A percentile compares a stretch with the other conserved stretches of the same genome.
Conservation (phyloP, 2,888 invertebrate species). For the Tipula confusa region DNA sequence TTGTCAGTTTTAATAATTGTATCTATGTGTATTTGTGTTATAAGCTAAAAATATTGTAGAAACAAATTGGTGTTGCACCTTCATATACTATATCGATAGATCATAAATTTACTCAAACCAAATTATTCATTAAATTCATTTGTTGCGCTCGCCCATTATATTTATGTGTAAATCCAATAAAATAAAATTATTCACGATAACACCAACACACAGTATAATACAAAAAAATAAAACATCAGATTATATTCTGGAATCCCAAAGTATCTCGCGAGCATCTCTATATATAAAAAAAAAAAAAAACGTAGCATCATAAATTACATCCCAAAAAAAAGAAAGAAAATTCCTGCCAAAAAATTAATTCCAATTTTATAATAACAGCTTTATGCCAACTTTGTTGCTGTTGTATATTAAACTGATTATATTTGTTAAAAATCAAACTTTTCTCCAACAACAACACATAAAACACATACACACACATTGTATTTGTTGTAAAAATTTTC, state of each 20-base stretch:
- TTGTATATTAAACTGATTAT: slow-evolving; percentile 20
- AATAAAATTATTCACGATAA: background rate
- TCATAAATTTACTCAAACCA: background rate
- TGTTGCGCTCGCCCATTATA: slow-evolving; percentile 15
- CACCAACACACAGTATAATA: background rate
- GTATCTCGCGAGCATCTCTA: background rate
- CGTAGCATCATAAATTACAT: slow-evolving; percentile 3
- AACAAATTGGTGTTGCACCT: background rate
- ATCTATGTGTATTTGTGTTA: background rate
- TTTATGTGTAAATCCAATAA: background rate
- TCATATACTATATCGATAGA: background rate
- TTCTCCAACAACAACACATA: background rate
- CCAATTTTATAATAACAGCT: slow-evolving; percentile 25
- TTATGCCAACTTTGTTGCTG: background rate
- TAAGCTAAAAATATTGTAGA: background rate
- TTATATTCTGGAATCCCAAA: slow-evolving; percentile 3
- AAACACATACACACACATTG: background rate
- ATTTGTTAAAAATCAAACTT: slow-evolving; percentile 25
- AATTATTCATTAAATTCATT: background rate
- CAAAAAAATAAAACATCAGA: background rate
- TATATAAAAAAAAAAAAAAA: no score
- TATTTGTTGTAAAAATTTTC: background rate
- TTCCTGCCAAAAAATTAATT: slow-evolving; percentile 25
- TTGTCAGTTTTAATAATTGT: background rate
- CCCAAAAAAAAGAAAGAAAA: background rate